phyloP scores from a whole-genome alignment of 2,888 invertebrate species.

The Napeogenes sylphis region DNA sequence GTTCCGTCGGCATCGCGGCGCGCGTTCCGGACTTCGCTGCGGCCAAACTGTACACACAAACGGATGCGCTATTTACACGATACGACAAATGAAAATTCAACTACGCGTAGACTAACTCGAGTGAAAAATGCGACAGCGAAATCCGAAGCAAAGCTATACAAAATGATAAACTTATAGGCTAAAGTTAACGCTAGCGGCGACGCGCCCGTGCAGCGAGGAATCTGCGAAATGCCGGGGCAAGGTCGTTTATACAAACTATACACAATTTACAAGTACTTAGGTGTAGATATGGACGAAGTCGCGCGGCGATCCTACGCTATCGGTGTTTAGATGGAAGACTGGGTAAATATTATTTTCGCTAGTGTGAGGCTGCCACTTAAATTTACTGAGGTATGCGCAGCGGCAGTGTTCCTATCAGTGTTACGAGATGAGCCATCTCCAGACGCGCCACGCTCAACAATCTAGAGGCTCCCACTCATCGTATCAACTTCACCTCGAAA shows the following conservation, averaged over 20 bases:
- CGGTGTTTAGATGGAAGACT: constrained; percentile 58
- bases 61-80: constrained; percentile 39
- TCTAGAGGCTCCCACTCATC: not conserved
- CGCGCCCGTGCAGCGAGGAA: constrained; percentile 34
- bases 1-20: constrained; percentile 13
- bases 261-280: constrained; percentile 58
- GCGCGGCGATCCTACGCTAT: constrained; percentile 42
- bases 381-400: constrained; percentile 42
- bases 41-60: constrained; percentile 19
- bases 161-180: constrained; percentile 34
- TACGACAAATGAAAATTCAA: constrained; percentile 40
- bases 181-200: constrained; percentile 11
- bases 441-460: constrained; percentile 15
- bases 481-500: not conserved
- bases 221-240: constrained; percentile 40
- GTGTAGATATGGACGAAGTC: constrained; percentile 60
- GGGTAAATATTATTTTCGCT: constrained; percentile 40
- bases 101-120: constrained; percentile 51
- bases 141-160: constrained; percentile 45
- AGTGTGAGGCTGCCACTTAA: constrained; percentile 43
- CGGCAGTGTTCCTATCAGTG: constrained; percentile 27
- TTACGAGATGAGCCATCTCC: constrained; percentile 21
- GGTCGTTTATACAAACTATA: constrained; percentile 37
- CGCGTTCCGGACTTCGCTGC: constrained; percentile 25
- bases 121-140: constrained; percentile 43